Evolutionary conservation across 2,113 vertebrate genomes (phyloP), one percentile per base, ranked within the genome.

Genomic region (Phasianus colchicus): DNA sequence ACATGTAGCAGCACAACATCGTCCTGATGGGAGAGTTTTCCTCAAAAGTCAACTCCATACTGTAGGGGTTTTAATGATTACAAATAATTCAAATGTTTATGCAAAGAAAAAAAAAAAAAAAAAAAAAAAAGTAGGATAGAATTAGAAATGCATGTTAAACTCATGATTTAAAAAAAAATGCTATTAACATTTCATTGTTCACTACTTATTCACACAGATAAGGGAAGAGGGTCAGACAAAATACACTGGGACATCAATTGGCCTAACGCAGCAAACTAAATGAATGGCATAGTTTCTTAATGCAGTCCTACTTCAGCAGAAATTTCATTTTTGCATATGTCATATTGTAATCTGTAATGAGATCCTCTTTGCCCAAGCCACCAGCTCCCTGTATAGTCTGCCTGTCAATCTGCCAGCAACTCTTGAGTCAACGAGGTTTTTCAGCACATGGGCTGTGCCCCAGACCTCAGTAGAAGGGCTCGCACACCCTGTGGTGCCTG

Each of bases 381-480:
- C 32, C 0, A 0, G 17, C 43, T 90, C 89, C 58, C 66, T 84
- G 66, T 25, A 48, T 42, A 70, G 27, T 75, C 83, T 94, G 47
- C 77, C 81, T 95, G 47, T 81, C 83, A 78, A 25, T 65, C 61
- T 90, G 69, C 65, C 88, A 92, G 57, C 42, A 61, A 15, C 47
- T 79, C 87, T 89, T 88, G 69, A 92, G 69, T 88, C 88, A 94
- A 24, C 11, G 8, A 65, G 52, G 57, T 30, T 60, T 90, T 90
- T 34, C 64, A 83, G 79, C 30, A 47, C 42, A 10, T 1, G 18
- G 36, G 13, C 36, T 64, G 57, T 72, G 61, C 52, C 76, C 77
- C 61, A 52, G 65, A 43, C 45, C 29, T 43, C 38, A 1, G 4
- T 48, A 48, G 0, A 0, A 80, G 55, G 61, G 52, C 34, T 80